phyloP scores from a whole-genome alignment of 1,140 invertebrate species.

The Notospermus geniculatus region DNA sequence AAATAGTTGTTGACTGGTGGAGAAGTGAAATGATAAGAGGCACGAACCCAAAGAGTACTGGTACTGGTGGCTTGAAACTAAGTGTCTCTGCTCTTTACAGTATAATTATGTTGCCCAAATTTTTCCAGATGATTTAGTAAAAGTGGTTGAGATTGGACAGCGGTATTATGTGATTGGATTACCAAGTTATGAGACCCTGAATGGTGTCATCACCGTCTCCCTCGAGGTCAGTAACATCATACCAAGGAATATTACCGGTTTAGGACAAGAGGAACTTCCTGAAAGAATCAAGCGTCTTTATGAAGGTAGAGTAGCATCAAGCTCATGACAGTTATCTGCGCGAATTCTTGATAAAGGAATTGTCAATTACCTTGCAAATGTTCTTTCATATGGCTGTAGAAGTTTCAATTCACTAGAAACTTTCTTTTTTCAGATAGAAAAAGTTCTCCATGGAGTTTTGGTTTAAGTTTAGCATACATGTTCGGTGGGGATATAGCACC shows the following conservation, averaged over 20 bases:
- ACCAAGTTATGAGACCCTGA: background rate
- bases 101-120: too few relatives aligned
- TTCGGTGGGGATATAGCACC: slow-evolving; percentile 35
- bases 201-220: background rate
- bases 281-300: background rate
- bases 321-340: too few relatives aligned
- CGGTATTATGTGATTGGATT: background rate
- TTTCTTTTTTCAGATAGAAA: slow-evolving; percentile 23
- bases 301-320: background rate
- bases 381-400: background rate
- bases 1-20: too few relatives aligned
- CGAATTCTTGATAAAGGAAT: background rate
- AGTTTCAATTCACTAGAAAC: background rate
- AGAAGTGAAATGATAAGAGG: too few relatives aligned
- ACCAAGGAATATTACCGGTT: too few relatives aligned
- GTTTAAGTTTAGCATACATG: slow-evolving; percentile 29
- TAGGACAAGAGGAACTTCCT: background rate
- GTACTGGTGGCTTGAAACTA: too few relatives aligned
- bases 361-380: too few relatives aligned
- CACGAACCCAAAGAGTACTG: too few relatives aligned
- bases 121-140: background rate
- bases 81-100: too few relatives aligned
- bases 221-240: background rate
- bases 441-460: slow-evolving; percentile 35
- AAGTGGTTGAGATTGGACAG: background rate